Conservation (phyloP, 2,888 invertebrate species). For the Thyatira batis region DNA sequence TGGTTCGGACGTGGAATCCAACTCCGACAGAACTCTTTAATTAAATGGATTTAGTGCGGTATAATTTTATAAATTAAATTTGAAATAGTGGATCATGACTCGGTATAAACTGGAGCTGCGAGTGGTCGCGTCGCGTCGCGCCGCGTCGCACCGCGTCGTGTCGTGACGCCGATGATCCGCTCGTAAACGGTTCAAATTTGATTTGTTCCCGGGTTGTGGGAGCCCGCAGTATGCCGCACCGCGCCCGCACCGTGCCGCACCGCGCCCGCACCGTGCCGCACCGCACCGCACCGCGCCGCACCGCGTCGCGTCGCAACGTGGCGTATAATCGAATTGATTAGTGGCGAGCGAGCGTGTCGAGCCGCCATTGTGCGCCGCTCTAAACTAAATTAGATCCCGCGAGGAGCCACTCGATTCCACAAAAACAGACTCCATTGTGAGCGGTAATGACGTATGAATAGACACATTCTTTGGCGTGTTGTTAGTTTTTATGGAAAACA, state of each 20-base stretch:
- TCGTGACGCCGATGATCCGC: slow-evolving; percentile 1
- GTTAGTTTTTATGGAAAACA: not conserved
- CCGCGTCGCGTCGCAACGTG: slow-evolving; percentile 10
- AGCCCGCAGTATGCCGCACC: not conserved
- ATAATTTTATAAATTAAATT: slow-evolving; percentile 50
- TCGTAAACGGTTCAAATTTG: not conserved
- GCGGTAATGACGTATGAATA: slow-evolving; percentile 24
- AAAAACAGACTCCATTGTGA: slow-evolving; percentile 26
- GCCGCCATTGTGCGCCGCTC: slow-evolving; percentile 17
- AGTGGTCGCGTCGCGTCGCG: slow-evolving; percentile 12
- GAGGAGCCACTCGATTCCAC: slow-evolving; percentile 9
- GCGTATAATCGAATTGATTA: slow-evolving; percentile 53
- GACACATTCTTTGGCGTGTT: slow-evolving; percentile 20
- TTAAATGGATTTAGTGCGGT: slow-evolving; percentile 43
- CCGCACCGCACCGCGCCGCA: not conserved
- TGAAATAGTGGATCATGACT: slow-evolving; percentile 41
- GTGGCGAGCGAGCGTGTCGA: slow-evolving; percentile 36
- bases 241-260: not conserved
- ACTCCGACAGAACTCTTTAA: slow-evolving; percentile 18
- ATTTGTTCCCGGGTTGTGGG: slow-evolving; percentile 3
- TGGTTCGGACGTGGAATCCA: not conserved
- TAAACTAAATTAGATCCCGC: slow-evolving; percentile 16
- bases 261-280: not conserved
- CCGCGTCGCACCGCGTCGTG: slow-evolving; percentile 8
- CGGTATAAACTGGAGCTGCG: slow-evolving; percentile 23